phyloP scores from a whole-genome alignment of 2,797 vertebrate species.

The Chelon labrosus region DNA sequence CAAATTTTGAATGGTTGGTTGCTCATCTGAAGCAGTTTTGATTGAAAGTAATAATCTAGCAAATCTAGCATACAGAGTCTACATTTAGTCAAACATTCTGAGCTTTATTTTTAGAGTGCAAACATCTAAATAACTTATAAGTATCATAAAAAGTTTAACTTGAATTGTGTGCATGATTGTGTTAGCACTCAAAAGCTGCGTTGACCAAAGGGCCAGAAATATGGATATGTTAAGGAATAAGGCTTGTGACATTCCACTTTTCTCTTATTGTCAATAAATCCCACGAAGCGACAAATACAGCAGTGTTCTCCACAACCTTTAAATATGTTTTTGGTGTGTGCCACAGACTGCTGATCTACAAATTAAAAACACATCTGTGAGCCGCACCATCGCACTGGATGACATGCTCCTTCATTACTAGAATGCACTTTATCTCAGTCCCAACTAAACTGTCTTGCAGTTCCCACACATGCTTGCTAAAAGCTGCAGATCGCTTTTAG shows the following conservation, averaged over 20 bases:
- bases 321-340: not conserved
- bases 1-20: constrained; percentile 1
- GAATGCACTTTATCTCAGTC: constrained; percentile 3
- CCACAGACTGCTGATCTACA: not conserved
- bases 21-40: not conserved
- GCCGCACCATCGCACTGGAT: not conserved
- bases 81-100: not conserved
- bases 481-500: not conserved
- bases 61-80: not conserved
- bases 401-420: not conserved
- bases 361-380: not conserved
- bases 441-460: not conserved
- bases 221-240: not conserved
- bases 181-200: not conserved
- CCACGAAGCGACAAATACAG: constrained; percentile 8
- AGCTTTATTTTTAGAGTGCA: not conserved
- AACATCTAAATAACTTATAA: not conserved
- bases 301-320: not conserved
- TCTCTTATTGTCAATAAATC: constrained; percentile 11
- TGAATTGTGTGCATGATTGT: constrained; percentile 4
- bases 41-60: not conserved
- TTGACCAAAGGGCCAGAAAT: constrained; percentile 6
- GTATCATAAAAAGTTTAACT: no score
- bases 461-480: not conserved
- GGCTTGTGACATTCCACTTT: not conserved